Evolutionary conservation across 1,140 invertebrate genomes (phyloP).

Genomic region (Parasteatoda tepidariorum): DNA sequence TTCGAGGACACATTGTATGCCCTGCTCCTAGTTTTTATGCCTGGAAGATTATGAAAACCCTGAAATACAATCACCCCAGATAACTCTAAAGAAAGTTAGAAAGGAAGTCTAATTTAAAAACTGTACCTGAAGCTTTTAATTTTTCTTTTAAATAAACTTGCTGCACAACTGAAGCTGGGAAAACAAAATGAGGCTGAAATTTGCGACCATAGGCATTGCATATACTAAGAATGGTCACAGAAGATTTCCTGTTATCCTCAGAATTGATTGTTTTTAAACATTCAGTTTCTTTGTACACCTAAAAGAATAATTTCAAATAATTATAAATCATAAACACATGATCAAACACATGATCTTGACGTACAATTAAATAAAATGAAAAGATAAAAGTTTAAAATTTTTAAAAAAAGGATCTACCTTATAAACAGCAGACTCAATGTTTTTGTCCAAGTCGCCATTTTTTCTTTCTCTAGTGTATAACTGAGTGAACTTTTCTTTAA

Average conservation of each 20-base stretch:
- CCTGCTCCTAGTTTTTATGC: too few species aligned
- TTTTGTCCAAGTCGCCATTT: slow-evolving; percentile 4
- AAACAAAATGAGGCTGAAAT: slow-evolving; percentile 38
- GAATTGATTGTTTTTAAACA: slow-evolving; percentile 9
- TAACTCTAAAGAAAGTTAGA: too few species aligned
- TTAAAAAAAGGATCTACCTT: neutral
- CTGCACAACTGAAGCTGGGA: slow-evolving; percentile 15
- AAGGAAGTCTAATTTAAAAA: too few species aligned
- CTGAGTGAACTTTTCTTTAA: slow-evolving; percentile 29
- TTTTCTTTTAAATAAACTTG: slow-evolving; percentile 24
- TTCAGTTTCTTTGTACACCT: slow-evolving; percentile 36
- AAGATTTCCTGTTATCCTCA: slow-evolving; percentile 16
- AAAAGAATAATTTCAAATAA: neutral
- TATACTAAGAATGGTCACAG: slow-evolving; percentile 1
- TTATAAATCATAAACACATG: neutral
- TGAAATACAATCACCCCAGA: too few species aligned
- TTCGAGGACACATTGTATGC: too few species aligned
- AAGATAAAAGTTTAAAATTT: neutral
- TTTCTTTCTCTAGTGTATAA: neutral
- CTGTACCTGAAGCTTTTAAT: too few species aligned
- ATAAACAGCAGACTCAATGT: neutral
- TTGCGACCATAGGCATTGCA: slow-evolving; percentile 34
- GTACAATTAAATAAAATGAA: neutral
- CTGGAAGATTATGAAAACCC: too few species aligned
- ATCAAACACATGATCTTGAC: neutral